Evolutionary conservation across 35 echinoderm and acorn worm genomes (phyloP).

Genomic region (Amphiura filiformis): DNA sequence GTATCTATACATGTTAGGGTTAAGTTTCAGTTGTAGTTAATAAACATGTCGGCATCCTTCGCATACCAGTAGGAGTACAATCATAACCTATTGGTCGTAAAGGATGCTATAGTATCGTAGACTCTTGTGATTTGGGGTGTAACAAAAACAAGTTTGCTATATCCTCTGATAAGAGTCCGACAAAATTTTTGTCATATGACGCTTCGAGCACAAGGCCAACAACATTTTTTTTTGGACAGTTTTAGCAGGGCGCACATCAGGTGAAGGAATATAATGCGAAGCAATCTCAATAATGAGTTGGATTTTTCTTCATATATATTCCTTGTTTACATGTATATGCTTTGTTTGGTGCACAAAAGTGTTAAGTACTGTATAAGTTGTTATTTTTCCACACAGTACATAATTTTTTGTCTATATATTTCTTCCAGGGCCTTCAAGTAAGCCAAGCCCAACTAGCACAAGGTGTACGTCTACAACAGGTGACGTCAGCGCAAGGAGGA

Average conservation of each 20-base stretch:
- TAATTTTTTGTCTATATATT: no score
- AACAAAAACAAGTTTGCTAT: neutral
- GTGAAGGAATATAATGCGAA: no score
- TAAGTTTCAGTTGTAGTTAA: no score
- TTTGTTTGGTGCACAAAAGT: no score
- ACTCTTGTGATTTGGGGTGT: no score
- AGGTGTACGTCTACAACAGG: conserved; percentile 49
- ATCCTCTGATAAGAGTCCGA: neutral
- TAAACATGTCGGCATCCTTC: no score
- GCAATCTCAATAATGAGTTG: no score
- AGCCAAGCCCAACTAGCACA: conserved; percentile 41
- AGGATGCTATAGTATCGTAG: neutral
- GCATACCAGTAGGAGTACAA: neutral
- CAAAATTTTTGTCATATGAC: neutral
- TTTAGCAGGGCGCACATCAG: neutral
- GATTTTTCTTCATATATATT: no score
- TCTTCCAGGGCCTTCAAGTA: neutral
- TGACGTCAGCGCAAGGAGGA: conserved; percentile 18
- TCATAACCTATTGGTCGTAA: neutral
- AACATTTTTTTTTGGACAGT: neutral
- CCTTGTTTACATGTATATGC: no score
- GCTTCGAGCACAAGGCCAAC: neutral
- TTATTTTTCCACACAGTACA: no score
- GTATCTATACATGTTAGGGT: no score
- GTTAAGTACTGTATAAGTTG: no score